Conservation (phyloP, 2,888 invertebrate genomes). For the Kuschelorhynchus macadamiae region DNA sequence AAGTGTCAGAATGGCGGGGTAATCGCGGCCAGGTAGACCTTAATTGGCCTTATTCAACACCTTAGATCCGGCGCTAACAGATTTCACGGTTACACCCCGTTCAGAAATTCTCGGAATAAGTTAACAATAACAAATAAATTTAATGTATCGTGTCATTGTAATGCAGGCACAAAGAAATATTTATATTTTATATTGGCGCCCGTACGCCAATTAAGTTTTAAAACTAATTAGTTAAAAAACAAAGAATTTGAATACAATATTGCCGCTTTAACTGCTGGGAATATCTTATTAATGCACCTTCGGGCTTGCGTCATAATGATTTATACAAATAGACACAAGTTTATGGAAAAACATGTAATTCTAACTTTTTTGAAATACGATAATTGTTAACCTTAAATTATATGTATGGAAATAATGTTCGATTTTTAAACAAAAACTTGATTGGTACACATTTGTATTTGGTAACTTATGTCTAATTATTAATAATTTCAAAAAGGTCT, state of each 20-base stretch:
- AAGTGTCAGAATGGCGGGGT: slow-evolving; percentile 39
- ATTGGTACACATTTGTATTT: too few relatives aligned
- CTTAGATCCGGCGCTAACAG: slow-evolving; percentile 45
- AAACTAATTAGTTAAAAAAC: slow-evolving; percentile 21
- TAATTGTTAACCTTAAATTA: too few relatives aligned
- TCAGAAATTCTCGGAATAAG: slow-evolving; percentile 38
- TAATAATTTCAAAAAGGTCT: too few relatives aligned
- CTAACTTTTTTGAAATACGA: too few relatives aligned
- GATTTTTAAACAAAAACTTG: too few relatives aligned
- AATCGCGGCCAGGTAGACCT: slow-evolving; percentile 33
- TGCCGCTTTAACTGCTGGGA: slow-evolving; percentile 7
- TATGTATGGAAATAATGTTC: too few relatives aligned
- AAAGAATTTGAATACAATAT: slow-evolving; percentile 24
- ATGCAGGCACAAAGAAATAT: slow-evolving; percentile 20
- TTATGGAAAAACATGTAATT: too few relatives aligned
- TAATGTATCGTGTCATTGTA: slow-evolving; percentile 29
- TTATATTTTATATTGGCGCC: slow-evolving; percentile 38
- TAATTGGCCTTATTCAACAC: slow-evolving; percentile 49
- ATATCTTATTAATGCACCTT: neutral
- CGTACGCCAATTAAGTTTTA: slow-evolving; percentile 27
- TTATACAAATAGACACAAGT: too few relatives aligned
- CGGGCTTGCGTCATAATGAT: too few relatives aligned
- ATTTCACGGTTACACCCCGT: slow-evolving; percentile 42
- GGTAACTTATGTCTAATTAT: too few relatives aligned
- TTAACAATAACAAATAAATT: slow-evolving; percentile 45